These are phyloP conservation scores for Pseudomyrmex flavicornis DNA, from an alignment of 1,140 invertebrate genomes.

Conservation along the genomic window DNA sequence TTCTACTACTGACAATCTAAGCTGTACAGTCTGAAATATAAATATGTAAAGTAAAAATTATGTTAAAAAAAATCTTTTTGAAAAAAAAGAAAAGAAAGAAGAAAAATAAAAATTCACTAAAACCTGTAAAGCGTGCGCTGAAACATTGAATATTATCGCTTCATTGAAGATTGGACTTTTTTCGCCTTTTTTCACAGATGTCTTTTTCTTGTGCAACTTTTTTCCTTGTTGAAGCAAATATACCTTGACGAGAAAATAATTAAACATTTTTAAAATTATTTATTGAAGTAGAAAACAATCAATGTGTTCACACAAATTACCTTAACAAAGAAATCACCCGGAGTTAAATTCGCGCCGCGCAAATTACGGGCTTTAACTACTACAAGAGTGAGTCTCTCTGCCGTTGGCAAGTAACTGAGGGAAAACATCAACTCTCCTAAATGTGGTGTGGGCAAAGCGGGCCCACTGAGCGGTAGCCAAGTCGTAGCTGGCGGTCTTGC, in stretches of 20 bases:
- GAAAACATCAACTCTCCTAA: conserved; percentile 87
- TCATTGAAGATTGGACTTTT: conserved; percentile 92
- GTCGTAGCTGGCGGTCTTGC: conserved; percentile 84
- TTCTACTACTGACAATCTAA: conserved; percentile 89
- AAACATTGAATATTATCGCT: conserved; percentile 92
- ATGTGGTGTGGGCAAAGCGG: conserved; percentile 86
- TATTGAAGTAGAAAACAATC: neutral
- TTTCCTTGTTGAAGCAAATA: conserved; percentile 91
- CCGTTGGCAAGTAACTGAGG: conserved; percentile 87
- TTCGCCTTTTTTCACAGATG: conserved; percentile 89
- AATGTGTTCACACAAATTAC: conserved; percentile 62
- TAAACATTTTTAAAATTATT: conserved; percentile 21
- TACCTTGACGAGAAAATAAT: conserved; percentile 85
- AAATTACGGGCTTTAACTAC: conserved; percentile 87
- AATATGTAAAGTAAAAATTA: neutral
- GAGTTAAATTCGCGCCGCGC: conserved; percentile 72
- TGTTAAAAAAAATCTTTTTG: neutral
- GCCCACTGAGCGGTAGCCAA: conserved; percentile 85
- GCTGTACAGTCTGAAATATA: conserved; percentile 88
- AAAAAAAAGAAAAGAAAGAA: neutral
- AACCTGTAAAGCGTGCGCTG: conserved; percentile 88
- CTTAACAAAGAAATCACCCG: conserved; percentile 83
- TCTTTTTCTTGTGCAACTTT: conserved; percentile 92
- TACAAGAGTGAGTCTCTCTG: conserved; percentile 87
- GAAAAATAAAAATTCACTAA: conserved; percentile 2